Conservation (phyloP, 2,888 invertebrate species). For the Andricus quercusramuli region DNA sequence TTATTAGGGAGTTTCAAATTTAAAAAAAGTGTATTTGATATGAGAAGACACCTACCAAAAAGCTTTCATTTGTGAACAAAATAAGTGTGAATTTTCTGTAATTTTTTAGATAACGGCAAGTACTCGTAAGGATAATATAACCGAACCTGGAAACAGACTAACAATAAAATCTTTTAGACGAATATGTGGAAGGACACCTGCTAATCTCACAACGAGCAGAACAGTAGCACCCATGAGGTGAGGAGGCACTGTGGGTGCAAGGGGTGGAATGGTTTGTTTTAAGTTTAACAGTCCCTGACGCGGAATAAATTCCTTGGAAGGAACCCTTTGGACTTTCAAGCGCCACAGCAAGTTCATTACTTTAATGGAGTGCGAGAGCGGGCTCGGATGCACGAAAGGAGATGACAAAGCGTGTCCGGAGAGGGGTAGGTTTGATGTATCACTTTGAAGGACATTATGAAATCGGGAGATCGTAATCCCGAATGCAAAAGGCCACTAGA, state of each 20-base stretch:
- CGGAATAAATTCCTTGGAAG: conserved; percentile 74
- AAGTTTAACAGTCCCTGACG: conserved; percentile 69
- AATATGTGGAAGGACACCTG: not conserved
- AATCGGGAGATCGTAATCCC: conserved; percentile 65
- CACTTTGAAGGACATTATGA: conserved; percentile 64
- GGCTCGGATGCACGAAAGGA: conserved; percentile 9
- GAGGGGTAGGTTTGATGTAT: conserved; percentile 49
- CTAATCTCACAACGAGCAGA: not conserved
- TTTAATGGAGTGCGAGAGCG: conserved; percentile 74
- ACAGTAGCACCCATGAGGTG: not conserved
- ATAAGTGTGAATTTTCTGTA: too few relatives aligned
- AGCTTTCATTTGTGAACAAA: too few relatives aligned
- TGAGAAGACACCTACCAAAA: too few relatives aligned
- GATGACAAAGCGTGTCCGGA: conserved; percentile 38
- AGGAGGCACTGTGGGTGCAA: not conserved
- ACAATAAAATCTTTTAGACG: conserved; percentile 1
- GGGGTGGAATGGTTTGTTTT: conserved; percentile 65
- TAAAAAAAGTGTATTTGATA: too few relatives aligned
- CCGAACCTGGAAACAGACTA: not conserved
- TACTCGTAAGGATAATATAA: not conserved
- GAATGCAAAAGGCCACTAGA: conserved; percentile 37
- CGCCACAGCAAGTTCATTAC: conserved; percentile 72
- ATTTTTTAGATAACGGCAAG: too few relatives aligned
- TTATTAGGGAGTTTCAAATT: too few relatives aligned
- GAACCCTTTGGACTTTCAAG: conserved; percentile 67